Conservation (phyloP, 2,888 invertebrate species). For the Nephrotoma flavescens region DNA sequence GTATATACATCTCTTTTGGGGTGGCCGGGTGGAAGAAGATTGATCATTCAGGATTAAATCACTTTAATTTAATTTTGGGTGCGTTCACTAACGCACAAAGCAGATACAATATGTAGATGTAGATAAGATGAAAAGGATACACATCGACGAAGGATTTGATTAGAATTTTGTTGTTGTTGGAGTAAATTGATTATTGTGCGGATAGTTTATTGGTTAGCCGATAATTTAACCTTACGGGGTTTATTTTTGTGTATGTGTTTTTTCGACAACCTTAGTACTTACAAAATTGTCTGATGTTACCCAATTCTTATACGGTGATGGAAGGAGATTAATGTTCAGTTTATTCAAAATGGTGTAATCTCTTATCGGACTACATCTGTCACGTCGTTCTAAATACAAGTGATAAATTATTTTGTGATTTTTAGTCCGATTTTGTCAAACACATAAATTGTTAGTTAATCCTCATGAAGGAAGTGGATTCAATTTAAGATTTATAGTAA, state of each 20-base stretch:
- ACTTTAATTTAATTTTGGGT: background rate
- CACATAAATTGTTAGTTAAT: no score
- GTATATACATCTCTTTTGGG: background rate
- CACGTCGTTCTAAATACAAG: no score
- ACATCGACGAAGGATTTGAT: background rate
- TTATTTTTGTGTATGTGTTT: background rate
- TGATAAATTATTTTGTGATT: no score
- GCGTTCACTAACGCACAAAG: background rate
- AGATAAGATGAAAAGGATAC: background rate
- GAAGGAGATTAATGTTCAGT: background rate
- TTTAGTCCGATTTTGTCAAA: no score
- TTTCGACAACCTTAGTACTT: background rate
- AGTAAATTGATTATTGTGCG: background rate
- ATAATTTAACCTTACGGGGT: background rate
- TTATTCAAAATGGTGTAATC: background rate
- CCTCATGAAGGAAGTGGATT: no score
- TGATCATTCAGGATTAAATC: background rate
- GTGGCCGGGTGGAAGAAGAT: background rate
- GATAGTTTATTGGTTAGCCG: background rate
- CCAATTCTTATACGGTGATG: background rate
- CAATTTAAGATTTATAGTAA: no score
- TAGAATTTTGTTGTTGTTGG: background rate
- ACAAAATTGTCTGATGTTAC: background rate
- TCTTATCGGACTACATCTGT: no score
- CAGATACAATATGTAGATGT: background rate